Evolutionary conservation across 2,113 vertebrate species (phyloP), one percentile per base, ranked within the genome.

Genomic region (Sander vitreus): DNA sequence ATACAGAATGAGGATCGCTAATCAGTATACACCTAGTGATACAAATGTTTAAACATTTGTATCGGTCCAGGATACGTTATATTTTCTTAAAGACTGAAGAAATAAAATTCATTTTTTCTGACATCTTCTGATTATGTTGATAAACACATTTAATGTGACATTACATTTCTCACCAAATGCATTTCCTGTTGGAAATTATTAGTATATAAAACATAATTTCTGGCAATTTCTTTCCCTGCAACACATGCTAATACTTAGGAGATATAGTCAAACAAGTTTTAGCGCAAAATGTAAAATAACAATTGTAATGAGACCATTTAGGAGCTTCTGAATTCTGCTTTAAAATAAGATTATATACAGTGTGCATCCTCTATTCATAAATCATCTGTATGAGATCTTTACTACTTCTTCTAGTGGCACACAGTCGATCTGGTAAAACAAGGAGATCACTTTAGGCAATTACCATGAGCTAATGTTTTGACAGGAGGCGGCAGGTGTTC

Each of bases 391-490:
- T 11, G 3, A 65, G 45, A 57, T 66, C 21, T 79, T 55, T 13
- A 7, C 74, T 33, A 2, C 51, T 65, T n/a, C 18, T 33, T 47
- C 39, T 19, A 14, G 13, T 36, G 27, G 55, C 53, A 23, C 14
- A 9, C 51, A 10, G 82, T 3, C 0, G 36, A 84, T 43, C 13
- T 27, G 53, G 53, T 70, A 18, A 64, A 78, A 73, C 43, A 48
- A 16, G 51, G 55, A 65, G 53, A 72, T 83, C 50, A 0, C 76
- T 84, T 50, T 11, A 21, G 67, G 47, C 81, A 85, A 90, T 93
- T 93, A 93, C 58, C 76, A 63, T 19, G 65, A 76, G 78, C 75
- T 78, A 66, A 80, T 91, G 83, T 92, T 92, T 72, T 84, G 90
- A 90, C 86, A 79, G 47, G 50, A 59, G 57, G n/a, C 66, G 21